Conservation (phyloP, 2,797 vertebrate species). For the Mormyrus proboscirostris region DNA sequence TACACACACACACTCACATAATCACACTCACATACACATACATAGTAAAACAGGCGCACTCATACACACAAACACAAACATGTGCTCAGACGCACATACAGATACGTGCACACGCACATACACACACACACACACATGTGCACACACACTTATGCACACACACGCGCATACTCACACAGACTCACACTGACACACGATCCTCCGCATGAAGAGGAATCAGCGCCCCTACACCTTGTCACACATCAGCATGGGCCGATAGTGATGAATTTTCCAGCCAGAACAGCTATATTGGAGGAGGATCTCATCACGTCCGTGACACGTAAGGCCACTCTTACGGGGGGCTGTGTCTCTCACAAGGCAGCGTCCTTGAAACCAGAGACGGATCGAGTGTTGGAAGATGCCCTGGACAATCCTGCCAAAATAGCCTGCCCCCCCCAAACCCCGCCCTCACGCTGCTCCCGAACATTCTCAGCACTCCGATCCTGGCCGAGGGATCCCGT, state of each 20-base stretch:
- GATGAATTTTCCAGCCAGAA: not conserved
- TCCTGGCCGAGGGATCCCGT: not conserved
- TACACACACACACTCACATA: not conserved
- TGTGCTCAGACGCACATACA: not conserved
- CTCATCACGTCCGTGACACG: not conserved
- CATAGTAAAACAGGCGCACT: not conserved
- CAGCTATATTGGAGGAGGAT: not conserved
- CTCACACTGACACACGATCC: not conserved
- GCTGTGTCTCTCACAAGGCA: not conserved
- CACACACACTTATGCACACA: not conserved
- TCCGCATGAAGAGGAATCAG: not conserved
- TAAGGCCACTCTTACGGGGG: not conserved
- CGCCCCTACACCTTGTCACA: not conserved
- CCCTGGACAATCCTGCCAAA: not conserved
- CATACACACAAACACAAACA: not conserved
- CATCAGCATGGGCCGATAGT: not conserved
- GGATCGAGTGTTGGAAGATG: not conserved
- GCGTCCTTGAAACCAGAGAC: slow-evolving; percentile 7
- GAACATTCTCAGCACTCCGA: not conserved
- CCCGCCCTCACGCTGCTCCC: not conserved
- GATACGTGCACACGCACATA: not conserved
- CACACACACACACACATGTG: too few relatives aligned
- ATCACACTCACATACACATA: not conserved
- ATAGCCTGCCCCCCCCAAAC: not conserved
- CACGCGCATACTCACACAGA: not conserved